Evolutionary conservation across 2,888 invertebrate species (phyloP).

Genomic region (Metalampra italica): DNA sequence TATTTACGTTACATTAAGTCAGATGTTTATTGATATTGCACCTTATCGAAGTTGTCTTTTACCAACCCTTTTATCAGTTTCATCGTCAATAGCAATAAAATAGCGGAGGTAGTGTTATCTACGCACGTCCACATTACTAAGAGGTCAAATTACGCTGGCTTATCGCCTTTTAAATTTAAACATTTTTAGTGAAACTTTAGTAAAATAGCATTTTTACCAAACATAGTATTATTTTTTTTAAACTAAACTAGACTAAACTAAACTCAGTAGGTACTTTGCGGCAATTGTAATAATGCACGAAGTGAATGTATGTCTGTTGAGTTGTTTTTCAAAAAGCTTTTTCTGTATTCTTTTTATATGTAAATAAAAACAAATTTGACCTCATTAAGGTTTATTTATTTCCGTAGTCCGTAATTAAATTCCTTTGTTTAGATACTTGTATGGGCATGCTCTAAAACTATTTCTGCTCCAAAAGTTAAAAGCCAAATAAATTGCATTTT

Average conservation of each 20-base stretch:
- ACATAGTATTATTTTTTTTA: no score
- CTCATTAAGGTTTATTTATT: slow-evolving; percentile 23
- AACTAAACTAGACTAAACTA: no score
- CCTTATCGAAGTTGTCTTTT: not conserved
- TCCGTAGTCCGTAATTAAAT: slow-evolving; percentile 11
- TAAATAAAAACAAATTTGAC: slow-evolving; percentile 33
- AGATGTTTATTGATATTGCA: not conserved
- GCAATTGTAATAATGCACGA: no score
- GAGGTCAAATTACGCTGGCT: slow-evolving; percentile 17
- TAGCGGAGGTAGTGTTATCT: slow-evolving; percentile 21
- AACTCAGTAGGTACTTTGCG: no score
- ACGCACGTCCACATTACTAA: slow-evolving; percentile 7
- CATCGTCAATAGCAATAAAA: slow-evolving; percentile 40
- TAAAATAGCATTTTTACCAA: no score
- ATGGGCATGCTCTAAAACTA: slow-evolving; percentile 11
- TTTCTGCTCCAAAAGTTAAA: slow-evolving; percentile 15
- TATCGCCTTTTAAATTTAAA: slow-evolving; percentile 17
- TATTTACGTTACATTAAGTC: not conserved
- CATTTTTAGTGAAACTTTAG: slow-evolving; percentile 14
- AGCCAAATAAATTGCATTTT: slow-evolving; percentile 34
- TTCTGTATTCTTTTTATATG: slow-evolving; percentile 19
- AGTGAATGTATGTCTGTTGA: no score
- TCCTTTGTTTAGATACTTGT: slow-evolving; percentile 13
- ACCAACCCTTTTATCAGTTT: slow-evolving; percentile 25
- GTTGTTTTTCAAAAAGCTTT: no score